Conservation (phyloP, 2,113 vertebrate species). For the Microcebus lehilahytsara region DNA sequence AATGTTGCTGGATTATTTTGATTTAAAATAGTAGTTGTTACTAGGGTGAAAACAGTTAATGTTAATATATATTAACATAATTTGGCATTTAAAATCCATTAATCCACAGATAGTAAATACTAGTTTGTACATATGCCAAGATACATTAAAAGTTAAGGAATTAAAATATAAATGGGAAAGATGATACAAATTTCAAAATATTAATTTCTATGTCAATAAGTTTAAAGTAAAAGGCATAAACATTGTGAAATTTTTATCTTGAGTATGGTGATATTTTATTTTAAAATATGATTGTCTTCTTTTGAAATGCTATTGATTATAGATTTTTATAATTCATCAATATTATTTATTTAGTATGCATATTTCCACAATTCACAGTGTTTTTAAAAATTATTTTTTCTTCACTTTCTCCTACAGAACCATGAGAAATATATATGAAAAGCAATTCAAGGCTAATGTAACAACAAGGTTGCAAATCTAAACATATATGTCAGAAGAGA, state of each 20-base stretch:
- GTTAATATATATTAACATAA: neutral
- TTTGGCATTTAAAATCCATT: neutral
- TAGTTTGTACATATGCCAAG: neutral
- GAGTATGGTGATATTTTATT: neutral
- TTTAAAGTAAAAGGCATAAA: neutral
- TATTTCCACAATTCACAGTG: neutral
- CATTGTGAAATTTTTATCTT: neutral
- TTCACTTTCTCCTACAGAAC: constrained; percentile 9
- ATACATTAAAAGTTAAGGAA: neutral
- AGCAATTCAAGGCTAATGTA: constrained; percentile 38
- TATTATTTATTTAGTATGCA: neutral
- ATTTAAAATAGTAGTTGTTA: neutral
- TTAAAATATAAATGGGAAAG: neutral
- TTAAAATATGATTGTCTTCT: neutral
- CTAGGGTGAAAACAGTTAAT: neutral
- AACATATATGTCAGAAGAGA: constrained; percentile 39
- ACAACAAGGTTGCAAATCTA: constrained; percentile 67
- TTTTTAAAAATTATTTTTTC: neutral
- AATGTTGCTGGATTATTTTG: neutral
- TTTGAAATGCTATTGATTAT: neutral
- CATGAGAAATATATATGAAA: constrained; percentile 18
- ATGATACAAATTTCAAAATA: neutral
- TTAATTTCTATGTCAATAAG: neutral
- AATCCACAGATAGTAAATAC: neutral
- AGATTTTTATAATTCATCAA: neutral